Evolutionary conservation across 2,113 vertebrate genomes (phyloP).

Genomic region (Peromyscus californicus): DNA sequence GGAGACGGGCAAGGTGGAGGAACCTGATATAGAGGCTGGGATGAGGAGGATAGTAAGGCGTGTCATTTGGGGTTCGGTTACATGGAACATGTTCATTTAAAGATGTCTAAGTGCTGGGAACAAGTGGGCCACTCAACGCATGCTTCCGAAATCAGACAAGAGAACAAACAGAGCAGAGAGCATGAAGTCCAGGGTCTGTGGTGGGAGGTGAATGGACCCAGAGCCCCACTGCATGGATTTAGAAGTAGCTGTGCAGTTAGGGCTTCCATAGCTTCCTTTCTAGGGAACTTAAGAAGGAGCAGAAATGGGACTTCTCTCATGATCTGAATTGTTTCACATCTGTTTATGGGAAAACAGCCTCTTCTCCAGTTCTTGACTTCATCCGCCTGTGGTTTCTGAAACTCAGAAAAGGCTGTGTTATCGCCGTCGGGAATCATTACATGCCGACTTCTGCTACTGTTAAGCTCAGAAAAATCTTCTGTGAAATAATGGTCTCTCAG

Average conservation of each 20-base stretch:
- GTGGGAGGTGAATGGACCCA: no score
- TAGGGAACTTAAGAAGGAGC: neutral
- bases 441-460: neutral
- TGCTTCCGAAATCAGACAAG: neutral
- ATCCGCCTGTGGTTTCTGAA: neutral
- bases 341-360: neutral
- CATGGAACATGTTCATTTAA: neutral
- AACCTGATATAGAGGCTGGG: neutral
- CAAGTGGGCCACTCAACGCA: no score
- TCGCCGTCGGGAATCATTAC: neutral
- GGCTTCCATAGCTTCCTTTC: no score
- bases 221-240: neutral
- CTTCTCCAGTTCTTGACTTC: neutral
- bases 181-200: neutral
- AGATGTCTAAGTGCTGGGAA: neutral
- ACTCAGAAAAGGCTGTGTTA: no score
- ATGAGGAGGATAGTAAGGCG: no score
- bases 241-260: neutral
- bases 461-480: neutral
- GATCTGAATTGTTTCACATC: neutral
- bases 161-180: rapidly evolving
- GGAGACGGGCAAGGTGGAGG: neutral
- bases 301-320: neutral
- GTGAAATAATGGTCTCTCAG: neutral
- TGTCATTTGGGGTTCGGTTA: neutral